These are phyloP conservation scores for Sogatella furcifera DNA, from an alignment of 1,140 invertebrate genomes.

Conservation along the genomic window DNA sequence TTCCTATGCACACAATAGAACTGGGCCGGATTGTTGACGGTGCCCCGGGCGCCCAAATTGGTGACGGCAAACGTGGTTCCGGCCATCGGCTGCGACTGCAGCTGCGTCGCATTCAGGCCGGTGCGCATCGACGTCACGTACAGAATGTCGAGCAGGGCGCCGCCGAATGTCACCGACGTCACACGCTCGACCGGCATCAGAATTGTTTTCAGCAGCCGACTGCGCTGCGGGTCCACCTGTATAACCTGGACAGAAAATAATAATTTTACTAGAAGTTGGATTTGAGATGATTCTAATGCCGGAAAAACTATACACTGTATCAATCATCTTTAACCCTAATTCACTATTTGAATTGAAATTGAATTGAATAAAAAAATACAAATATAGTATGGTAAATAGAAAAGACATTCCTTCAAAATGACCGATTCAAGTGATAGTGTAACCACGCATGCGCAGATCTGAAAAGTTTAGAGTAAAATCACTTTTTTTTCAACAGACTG, in stretches of 20 bases:
- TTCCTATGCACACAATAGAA: background rate
- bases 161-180: constrained; percentile 49
- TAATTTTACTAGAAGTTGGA: background rate
- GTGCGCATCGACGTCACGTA: constrained; percentile 39
- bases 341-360: no score
- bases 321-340: no score
- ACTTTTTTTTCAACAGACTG: no score
- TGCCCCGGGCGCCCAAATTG: constrained; percentile 49
- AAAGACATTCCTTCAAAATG: no score
- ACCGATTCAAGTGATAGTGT: no score
- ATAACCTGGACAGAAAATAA: constrained; percentile 30
- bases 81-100: constrained; percentile 45
- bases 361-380: no score
- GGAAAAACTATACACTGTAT: no score
- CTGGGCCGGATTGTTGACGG: background rate
- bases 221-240: constrained; percentile 29
- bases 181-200: constrained; percentile 33
- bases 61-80: constrained; percentile 61
- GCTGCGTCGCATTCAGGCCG: constrained; percentile 37
- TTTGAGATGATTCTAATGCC: no score
- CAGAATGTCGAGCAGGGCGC: constrained; percentile 38
- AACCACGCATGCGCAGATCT: no score
- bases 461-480: no score
- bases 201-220: constrained; percentile 29
- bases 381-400: no score